Evolutionary conservation across 2,113 vertebrate genomes (phyloP), one percentile per base, ranked within the genome.

Genomic region (Amphiprion ocellaris): DNA sequence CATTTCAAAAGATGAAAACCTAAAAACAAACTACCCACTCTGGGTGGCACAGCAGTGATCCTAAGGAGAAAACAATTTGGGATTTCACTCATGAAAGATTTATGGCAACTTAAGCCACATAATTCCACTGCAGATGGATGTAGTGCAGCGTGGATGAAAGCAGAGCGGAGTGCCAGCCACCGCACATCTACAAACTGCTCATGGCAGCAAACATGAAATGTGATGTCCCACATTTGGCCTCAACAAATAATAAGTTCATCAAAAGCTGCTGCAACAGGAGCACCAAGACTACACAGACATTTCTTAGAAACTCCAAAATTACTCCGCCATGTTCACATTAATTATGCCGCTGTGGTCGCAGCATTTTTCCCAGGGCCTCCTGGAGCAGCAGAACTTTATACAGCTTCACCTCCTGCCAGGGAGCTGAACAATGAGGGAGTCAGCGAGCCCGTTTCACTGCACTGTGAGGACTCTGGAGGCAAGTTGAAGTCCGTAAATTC

Each of bases 301-400:
- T 37, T 55, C 74, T 69, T 63, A 60, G 37, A 63, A 54, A 58
- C 63, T 75, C 67, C 60, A 78, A 74, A 83, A 86, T 41, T 82
- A 63, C 33, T 58, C 26, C 61, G 23, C 61, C 28, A 33, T 79
- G 80, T 67, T 82, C 60, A 55, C 69, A 64, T 85, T 81, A 77
- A 80, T 92, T 47, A 88, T 65, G 67, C 74, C 77, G 63, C 69
- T 61, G 64, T 63, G 64, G 50, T 70, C 1, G 14, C 79, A 47
- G 70, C 37, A 61, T 85, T 85, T 81, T 91, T 83, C 86, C 88
- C 89, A 90, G 72, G 54, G 73, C 78, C 82, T 49, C 78, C 60
- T 74, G 55, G 63, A 70, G 87, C 37, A 73, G 11, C 24, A 75
- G 74, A 33, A 8, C 76, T 80, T 65, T 61, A 62, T 55, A 66